Evolutionary conservation across 2,113 vertebrate genomes (phyloP), one percentile per base, ranked within the genome.

Genomic region (Lipophrys pholis): DNA sequence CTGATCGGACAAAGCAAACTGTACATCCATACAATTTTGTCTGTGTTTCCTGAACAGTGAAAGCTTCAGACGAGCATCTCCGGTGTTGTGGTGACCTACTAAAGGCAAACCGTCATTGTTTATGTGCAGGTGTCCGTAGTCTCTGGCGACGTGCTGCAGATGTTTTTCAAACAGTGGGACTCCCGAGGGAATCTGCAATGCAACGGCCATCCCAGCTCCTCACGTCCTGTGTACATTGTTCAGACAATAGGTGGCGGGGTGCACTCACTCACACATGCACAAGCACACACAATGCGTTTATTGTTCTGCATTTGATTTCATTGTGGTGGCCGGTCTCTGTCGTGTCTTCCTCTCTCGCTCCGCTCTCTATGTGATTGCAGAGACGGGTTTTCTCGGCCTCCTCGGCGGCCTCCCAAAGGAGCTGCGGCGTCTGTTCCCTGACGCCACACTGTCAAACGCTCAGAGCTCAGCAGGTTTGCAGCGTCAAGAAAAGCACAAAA

Each of bases 361-460:
- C 45, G 6, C n/a, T 76, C 40, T 10, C 49, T 45, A 45, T 87
- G 5, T 82, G 95, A 94, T 38, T 59, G 64, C 75, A 69, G 90
- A 82, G 8, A 21, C 48, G 10, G 95, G 96, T 14, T 97, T 98
- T 82, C 68, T 93, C 30, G 95, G 96, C 3, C 83, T 96, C 17
- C 93, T 93, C 60, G 84, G 86, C 1, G 90, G 94, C 5, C 83
- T 95, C 52, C 90, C 83, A 15, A 69, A 89, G 38, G 66, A 91
- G 6, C 43, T 98, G 0, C 79, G 76, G 6, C 64, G 63, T 6
- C 80, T 95, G 39, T 48, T 94, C 72, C 73, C 77, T 51, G 61
- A 83, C 15, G 69, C 10, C 38, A 40, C 39, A 17, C 59, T 64
- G 59, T 17, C 2, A 15, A 74, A 70, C 17, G 17, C 43, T 38